Evolutionary conservation across 2,113 vertebrate species (phyloP).

Genomic region (Nibea coibor): DNA sequence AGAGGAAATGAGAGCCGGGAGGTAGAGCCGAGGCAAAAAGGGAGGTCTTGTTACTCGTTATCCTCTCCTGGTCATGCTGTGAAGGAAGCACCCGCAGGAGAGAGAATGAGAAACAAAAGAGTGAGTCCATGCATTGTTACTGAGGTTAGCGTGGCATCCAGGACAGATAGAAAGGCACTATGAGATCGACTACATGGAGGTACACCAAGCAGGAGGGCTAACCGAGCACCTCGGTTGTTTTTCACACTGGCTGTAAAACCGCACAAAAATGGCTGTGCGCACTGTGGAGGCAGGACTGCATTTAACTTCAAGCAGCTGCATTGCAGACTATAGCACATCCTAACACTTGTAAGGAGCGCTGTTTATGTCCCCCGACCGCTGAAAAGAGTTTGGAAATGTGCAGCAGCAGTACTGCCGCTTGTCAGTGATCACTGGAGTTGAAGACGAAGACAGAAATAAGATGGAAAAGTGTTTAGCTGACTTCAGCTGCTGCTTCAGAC

Average conservation of each 20-base stretch:
- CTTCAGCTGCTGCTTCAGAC: slow-evolving; percentile 35
- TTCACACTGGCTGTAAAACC: background rate
- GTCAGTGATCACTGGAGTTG: slow-evolving; percentile 30
- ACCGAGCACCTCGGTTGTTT: background rate
- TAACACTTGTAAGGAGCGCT: background rate
- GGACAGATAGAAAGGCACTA: background rate
- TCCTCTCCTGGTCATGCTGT: background rate
- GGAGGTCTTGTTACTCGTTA: background rate
- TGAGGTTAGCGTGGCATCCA: background rate
- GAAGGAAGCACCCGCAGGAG: background rate
- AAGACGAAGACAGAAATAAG: slow-evolving; percentile 19
- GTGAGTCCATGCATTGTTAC: background rate
- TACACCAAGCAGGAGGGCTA: background rate
- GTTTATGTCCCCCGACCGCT: slow-evolving; percentile 19
- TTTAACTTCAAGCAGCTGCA: slow-evolving; percentile 18
- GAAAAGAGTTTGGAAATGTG: slow-evolving; percentile 36
- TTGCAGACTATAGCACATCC: background rate
- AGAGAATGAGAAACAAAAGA: background rate
- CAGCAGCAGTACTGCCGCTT: slow-evolving; percentile 7
- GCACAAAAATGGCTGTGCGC: background rate
- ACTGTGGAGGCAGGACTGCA: background rate
- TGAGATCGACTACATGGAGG: background rate
- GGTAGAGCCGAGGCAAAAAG: background rate
- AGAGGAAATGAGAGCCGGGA: slow-evolving; percentile 5
- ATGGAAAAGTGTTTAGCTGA: slow-evolving; percentile 31